Percentiles rank a stretch among this genome's conserved stretches.
Evolutionary conservation across 1,140 invertebrate genomes (phyloP).

Genomic region (Asobara japonica): DNA sequence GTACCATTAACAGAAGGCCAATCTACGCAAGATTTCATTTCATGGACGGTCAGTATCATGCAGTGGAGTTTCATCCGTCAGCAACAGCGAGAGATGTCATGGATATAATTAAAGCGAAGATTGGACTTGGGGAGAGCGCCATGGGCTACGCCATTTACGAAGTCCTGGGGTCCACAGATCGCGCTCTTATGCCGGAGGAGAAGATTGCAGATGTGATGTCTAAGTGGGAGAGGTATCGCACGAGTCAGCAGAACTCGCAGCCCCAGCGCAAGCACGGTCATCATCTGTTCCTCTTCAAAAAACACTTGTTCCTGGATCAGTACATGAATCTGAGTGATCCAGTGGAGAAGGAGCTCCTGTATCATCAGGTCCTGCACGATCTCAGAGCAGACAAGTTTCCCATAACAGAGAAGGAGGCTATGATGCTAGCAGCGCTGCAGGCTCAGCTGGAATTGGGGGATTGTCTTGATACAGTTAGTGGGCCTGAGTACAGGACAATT

Average conservation of each 20-base stretch:
- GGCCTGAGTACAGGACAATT: conserved; percentile 78
- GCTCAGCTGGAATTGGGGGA: conserved; percentile 92
- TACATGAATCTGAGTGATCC: conserved; percentile 86
- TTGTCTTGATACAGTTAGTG: conserved; percentile 70
- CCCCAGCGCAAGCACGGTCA: conserved; percentile 66
- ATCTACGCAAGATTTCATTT: conserved; percentile 93
- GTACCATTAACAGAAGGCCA: conserved; percentile 88
- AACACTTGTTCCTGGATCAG: conserved; percentile 90
- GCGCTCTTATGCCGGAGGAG: conserved; percentile 84
- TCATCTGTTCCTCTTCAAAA: conserved; percentile 86
- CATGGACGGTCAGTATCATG: conserved; percentile 94
- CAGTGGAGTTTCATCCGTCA: conserved; percentile 94
- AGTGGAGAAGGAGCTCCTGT: conserved; percentile 95
- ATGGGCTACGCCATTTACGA: conserved; percentile 86
- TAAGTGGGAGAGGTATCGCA: conserved; percentile 90
- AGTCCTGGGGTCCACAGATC: conserved; percentile 82
- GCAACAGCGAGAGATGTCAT: conserved; percentile 92
- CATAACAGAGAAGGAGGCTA: conserved; percentile 90
- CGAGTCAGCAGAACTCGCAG: conserved; percentile 57
- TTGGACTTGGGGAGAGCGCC: conserved; percentile 86
- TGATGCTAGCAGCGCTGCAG: conserved; percentile 93
- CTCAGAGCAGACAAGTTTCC: conserved; percentile 90
- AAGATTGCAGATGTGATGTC: conserved; percentile 94
- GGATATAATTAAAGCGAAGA: conserved; percentile 89
- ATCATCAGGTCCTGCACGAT: conserved; percentile 93